Evolutionary conservation across 2,888 invertebrate genomes (phyloP), one percentile per base, ranked within the genome.

Genomic region (Torymus aiolomorphi): DNA sequence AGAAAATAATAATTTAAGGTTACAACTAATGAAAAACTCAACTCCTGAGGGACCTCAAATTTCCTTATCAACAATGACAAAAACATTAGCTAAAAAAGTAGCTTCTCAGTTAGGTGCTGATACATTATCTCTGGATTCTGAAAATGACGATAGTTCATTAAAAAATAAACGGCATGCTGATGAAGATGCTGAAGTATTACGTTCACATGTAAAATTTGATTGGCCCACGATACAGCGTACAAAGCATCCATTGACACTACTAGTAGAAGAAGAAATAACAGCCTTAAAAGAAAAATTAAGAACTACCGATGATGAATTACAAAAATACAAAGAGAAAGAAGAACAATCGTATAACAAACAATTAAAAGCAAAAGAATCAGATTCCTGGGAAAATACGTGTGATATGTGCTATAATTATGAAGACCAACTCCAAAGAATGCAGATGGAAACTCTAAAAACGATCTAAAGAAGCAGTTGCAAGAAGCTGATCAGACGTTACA

Each of bases 341-440:
- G n/a, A n/a, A n/a, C n/a, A n/a, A n/a, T n/a, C n/a, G n/a, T n/a
- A n/a, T n/a, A n/a, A n/a, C n/a, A n/a, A n/a, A n/a, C n/a, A n/a
- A n/a, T n/a, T n/a, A n/a, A n/a, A n/a, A n/a, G n/a, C n/a, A n/a
- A n/a, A n/a, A n/a, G n/a, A n/a, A 74, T 56, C 89, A 80, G 78
- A 90, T 86, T 82, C 90, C 81, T 82, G 86, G 80, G 86, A 91
- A 84, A 84, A 84, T 4, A 83, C 91, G 4, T 98, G 98, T 91
- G 96, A 95, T 90, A 96, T 97, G 95, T 98, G 98, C 90, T 93
- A 93, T 81, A 95, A 96, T 91, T 96, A 96, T 90, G 95, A 98
- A 92, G 92, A 94, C 81, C 95, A 96, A 91, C 91, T 97, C 85
- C 96, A 97, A 81, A 92, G 94, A 81, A 94, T 96, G 84, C 97